Evolutionary conservation across 2,888 invertebrate species (phyloP), one percentile per base, ranked within the genome.

Genomic region (Petrophora chlorosata): DNA sequence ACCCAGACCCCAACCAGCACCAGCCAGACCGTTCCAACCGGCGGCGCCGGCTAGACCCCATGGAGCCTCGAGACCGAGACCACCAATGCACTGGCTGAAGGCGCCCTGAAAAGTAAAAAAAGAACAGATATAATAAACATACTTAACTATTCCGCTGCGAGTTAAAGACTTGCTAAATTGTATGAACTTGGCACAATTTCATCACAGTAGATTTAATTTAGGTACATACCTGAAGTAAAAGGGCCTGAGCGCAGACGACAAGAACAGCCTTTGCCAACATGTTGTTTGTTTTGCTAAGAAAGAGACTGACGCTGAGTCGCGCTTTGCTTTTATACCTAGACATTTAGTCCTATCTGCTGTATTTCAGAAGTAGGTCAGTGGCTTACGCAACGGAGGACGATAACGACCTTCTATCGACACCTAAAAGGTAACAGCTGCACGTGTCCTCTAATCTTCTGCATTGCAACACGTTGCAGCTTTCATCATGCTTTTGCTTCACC

Each of bases 191-290:
- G 10, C 1, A 28, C 10, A 12, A 1, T 12, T 26, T 26, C 9
- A 28, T 13, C 0, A n/a, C 7, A 29, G 7, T 8, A 3, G 15
- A 14, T 13, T 25, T 9, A 1, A n/a, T 15, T 29, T 9, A 25
- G 3, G 1, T 15, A 22, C 25, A 16, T 40, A 73, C 72, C 66
- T 70, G 66, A 34, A 65, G 51, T 15, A 67, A 33, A 5, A 68
- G 56, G 39, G 63, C 64, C 39, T 63, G 64, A 33, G 64, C 64
- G 58, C 68, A 70, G 36, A 67, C 32, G 15, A 65, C 32, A 5
- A 65, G 23, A 19, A 62, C 36, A 36, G 59, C 41, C 47, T 66
- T 68, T 36, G 51, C 54, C 28, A 58, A 61, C 69, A 72, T 72
- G 51, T 47, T 62, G 41, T 29, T 38, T 42, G 9, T 36, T 46